These are phyloP conservation scores for Arvicanthis niloticus DNA, from an alignment of 2,113 vertebrate genomes.

Conservation along the genomic window DNA sequence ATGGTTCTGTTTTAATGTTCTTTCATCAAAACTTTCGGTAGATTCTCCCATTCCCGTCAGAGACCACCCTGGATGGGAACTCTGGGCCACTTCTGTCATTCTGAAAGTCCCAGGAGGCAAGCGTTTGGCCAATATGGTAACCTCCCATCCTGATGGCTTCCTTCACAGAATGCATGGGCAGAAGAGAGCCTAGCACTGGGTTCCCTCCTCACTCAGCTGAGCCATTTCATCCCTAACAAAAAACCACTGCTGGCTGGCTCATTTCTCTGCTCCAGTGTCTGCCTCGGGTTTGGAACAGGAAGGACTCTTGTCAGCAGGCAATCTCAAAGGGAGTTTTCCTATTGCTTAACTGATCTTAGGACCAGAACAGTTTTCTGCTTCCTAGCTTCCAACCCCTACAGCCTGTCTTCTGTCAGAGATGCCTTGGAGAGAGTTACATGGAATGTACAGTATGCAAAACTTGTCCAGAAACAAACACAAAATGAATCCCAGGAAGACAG, in stretches of 20 bases:
- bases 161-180: not conserved
- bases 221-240: conserved; percentile 51
- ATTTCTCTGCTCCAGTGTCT: conserved; percentile 32
- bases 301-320: conserved; percentile 60
- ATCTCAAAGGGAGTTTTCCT: conserved; percentile 67
- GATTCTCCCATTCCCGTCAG: conserved; percentile 60
- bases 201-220: not conserved
- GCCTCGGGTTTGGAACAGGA: conserved; percentile 64
- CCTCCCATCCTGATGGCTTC: conserved; percentile 76
- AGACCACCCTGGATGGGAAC: conserved; percentile 80
- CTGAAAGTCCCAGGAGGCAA: not conserved
- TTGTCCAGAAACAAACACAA: conserved; percentile 30
- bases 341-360: conserved; percentile 71
- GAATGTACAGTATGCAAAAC: not conserved
- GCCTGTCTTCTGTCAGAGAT: conserved; percentile 21
- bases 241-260: conserved; percentile 25
- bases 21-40: conserved; percentile 54
- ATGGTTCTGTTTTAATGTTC: conserved; percentile 79
- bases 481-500: not conserved
- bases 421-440: not conserved
- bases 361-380: conserved; percentile 42
- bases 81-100: conserved; percentile 68
- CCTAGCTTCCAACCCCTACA: conserved; percentile 17
- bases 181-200: not conserved
- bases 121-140: conserved; percentile 65